A percentile compares a stretch with the other conserved stretches of the same genome.
Conservation (phyloP, 2,113 vertebrate genomes). For the Daphoenositta chrysoptera region DNA sequence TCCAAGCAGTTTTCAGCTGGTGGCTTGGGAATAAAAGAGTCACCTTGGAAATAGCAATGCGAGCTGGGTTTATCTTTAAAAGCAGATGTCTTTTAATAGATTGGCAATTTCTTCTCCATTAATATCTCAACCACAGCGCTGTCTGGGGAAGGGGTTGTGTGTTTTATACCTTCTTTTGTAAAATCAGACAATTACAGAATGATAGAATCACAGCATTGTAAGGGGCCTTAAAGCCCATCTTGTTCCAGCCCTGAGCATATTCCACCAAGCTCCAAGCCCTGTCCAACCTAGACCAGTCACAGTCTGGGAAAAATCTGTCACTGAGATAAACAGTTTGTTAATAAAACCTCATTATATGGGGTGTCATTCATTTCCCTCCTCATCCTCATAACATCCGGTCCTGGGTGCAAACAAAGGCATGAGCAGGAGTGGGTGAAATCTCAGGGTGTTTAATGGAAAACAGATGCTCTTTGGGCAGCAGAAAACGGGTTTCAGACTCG, state of each 20-base stretch:
- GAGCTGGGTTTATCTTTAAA: background rate
- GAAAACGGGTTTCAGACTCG: background rate
- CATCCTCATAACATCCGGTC: background rate
- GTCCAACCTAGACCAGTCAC: background rate
- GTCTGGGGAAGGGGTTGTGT: background rate
- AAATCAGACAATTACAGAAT: background rate
- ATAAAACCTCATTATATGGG: conserved; percentile 9
- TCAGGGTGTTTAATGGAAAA: background rate
- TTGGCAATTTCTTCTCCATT: background rate
- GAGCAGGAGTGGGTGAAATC: background rate
- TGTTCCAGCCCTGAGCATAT: background rate
- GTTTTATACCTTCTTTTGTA: background rate
- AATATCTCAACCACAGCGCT: accelerated
- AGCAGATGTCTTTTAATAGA: background rate
- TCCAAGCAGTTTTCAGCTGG: background rate
- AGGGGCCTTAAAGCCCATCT: background rate
- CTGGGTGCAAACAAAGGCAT: background rate
- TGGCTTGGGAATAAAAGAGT: background rate
- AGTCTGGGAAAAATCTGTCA: background rate
- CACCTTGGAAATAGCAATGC: accelerated
- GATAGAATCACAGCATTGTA: no score
- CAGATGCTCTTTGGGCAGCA: background rate
- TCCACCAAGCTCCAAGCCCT: background rate
- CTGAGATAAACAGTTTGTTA: background rate
- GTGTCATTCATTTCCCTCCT: background rate